Evolutionary conservation across 1,140 invertebrate species (phyloP), one percentile per base, ranked within the genome.

Genomic region (Aphaenogaster floridana): DNA sequence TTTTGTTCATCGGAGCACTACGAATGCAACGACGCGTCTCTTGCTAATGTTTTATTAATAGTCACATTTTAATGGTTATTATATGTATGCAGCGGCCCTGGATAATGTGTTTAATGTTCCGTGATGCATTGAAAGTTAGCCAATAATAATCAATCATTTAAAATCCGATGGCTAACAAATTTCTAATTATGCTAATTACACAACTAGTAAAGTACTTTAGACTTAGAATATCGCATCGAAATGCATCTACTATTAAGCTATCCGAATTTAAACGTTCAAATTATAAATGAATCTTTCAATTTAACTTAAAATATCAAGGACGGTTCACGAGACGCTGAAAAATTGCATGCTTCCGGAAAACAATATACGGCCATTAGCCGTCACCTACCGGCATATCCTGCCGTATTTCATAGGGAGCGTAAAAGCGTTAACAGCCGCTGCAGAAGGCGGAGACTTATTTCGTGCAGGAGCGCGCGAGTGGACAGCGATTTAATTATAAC

Each of bases 21-120:
- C 76, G 89, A 90, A 84, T 90, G 79, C 48, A 54, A 90, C 42
- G 79, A 17, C 66, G 50, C 59, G 42, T 28, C 11, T 50, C 54
- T 15, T 34, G 28, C 42, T 84, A 68, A 74, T 84, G 80, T 76
- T 83, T 84, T 42, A 84, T 84, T 63, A 74, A 63, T 84, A 50
- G 69, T 50, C 54, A 61, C n/a, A 74, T 74, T 81, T 74, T 83
- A 83, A 74, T n/a, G 42, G 28, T 21, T 34, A 1, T 59, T 39
- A 54, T n/a, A 36, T 57, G 13, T 64, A 64, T 3, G 48, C 52
- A 36, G 34, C 42, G 13, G 8, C 7, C 7, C 1, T n/a, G 61
- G 48, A 68, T 80, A 79, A 64, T 45, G 63, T 59, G 45, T 50
- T 74, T 76, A 61, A 84, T 61, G 42, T 61, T 48, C 54, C 66